A percentile compares a stretch with the other conserved stretches of the same genome.
phyloP scores from a whole-genome alignment of 1,140 invertebrate genomes.

The Subanguina moxae region DNA sequence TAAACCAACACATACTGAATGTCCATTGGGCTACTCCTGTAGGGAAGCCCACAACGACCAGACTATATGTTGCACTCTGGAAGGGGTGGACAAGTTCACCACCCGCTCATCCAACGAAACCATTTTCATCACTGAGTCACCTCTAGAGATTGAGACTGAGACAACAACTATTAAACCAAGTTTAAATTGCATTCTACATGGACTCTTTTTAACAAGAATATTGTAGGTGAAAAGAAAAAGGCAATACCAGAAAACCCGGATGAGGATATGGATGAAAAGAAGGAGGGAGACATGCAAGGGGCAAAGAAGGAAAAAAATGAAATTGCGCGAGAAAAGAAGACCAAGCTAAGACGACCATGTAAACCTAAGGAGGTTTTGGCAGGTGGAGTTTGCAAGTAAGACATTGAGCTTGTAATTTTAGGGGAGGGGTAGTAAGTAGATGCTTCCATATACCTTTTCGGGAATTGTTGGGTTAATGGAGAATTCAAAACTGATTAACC shows the following conservation, averaged over 20 bases:
- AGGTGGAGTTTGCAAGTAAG: constrained; percentile 23
- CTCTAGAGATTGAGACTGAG: background rate
- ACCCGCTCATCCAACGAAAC: background rate
- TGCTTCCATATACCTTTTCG: no score
- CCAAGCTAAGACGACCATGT: background rate
- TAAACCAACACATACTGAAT: constrained; percentile 1
- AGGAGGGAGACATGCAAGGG: no score
- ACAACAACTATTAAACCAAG: background rate
- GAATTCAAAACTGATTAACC: no score
- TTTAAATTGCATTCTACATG: background rate
- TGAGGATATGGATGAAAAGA: no score
- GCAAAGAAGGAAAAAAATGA: no score
- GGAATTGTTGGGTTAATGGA: no score
- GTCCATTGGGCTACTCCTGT: constrained; percentile 11
- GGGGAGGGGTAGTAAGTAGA: no score
- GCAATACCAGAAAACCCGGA: no score
- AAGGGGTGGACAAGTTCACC: background rate
- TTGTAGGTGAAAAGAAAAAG: constrained; percentile 12
- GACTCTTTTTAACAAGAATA: constrained; percentile 12
- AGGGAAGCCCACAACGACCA: constrained; percentile 1
- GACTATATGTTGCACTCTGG: constrained; percentile 17
- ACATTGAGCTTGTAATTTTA: background rate
- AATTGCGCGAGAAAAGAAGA: no score
- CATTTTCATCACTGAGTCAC: background rate
- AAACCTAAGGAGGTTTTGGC: constrained; percentile 14